Evolutionary conservation across 2,113 vertebrate genomes (phyloP).

Genomic region (Archilochus colubris): DNA sequence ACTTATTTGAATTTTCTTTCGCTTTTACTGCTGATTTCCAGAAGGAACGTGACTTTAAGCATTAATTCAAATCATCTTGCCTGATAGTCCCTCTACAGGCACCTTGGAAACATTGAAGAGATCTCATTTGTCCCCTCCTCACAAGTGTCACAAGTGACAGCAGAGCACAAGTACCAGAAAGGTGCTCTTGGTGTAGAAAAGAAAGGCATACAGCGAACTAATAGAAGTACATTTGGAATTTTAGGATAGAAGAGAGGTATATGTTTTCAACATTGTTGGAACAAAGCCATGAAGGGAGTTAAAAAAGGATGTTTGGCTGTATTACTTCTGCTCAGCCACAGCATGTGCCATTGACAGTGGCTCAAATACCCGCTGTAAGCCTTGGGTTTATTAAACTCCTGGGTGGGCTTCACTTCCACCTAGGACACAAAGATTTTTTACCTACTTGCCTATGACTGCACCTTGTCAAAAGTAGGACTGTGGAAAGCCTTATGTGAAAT

Average conservation of each 20-base stretch:
- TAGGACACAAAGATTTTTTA: background rate
- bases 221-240: background rate
- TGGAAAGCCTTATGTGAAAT: background rate
- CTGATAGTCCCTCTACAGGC: background rate
- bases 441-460: background rate
- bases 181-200: background rate
- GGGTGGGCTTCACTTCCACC: background rate
- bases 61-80: background rate
- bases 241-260: background rate
- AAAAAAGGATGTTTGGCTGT: background rate
- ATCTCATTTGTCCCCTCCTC: background rate
- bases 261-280: background rate
- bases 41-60: background rate
- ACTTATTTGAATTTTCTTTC: background rate
- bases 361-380: background rate
- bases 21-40: background rate
- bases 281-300: background rate
- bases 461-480: background rate
- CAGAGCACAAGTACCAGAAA: background rate
- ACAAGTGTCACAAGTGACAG: background rate
- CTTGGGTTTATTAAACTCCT: background rate
- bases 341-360: rapidly evolving
- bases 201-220: background rate
- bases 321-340: background rate
- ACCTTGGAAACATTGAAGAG: background rate